These are phyloP conservation scores for Ispidina picta DNA, from an alignment of 2,797 vertebrate species.

Conservation along the genomic window DNA sequence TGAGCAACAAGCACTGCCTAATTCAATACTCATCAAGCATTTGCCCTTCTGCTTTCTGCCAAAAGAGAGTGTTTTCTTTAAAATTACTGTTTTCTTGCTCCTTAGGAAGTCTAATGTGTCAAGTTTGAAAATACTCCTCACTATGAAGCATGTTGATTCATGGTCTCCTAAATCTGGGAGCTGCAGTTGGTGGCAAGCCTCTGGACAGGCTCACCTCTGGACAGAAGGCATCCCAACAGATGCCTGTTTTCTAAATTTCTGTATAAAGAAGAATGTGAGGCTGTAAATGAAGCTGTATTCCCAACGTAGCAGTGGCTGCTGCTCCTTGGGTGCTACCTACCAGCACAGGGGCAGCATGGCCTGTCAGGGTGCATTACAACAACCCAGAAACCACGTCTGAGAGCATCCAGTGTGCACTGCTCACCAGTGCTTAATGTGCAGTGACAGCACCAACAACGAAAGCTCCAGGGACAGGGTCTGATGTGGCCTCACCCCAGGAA, in stretches of 20 bases:
- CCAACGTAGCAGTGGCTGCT: background rate
- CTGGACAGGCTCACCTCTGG: background rate
- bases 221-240: background rate
- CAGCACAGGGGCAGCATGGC: background rate
- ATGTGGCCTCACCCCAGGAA: background rate
- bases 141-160: background rate
- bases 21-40: background rate
- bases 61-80: background rate
- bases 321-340: background rate
- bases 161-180: background rate
- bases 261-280: background rate
- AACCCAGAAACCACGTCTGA: background rate
- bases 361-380: slow-evolving; percentile 19
- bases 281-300: background rate
- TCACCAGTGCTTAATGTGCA: background rate
- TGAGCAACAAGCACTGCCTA: background rate
- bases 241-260: background rate
- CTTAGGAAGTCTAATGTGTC: background rate
- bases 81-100: background rate
- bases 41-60: background rate
- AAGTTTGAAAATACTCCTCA: background rate
- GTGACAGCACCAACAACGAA: background rate
- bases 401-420: background rate
- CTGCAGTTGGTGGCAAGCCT: background rate
- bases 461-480: background rate